Base-by-base conservation (phyloP, 1,140 invertebrate genomes). In the Caenorhabditis remanei region DNA sequence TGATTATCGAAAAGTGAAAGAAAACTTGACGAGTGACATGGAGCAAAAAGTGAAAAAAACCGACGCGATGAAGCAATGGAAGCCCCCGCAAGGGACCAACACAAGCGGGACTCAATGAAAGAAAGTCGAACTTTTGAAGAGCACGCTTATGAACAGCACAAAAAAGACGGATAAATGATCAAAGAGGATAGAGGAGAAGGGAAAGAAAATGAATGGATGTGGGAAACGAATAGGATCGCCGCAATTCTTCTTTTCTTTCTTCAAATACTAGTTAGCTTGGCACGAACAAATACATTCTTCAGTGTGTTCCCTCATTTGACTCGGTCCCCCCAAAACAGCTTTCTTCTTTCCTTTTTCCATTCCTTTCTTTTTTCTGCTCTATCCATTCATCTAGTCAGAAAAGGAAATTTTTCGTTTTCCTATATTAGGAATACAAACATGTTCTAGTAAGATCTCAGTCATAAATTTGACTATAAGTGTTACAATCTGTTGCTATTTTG, bases 11-110 rank as follows among this genome's bases (percentile, higher is more conserved):
- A 79, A 50, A 7, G 46, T 79, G 21, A 53, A 43, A 9, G 46
- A 79, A 79, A 79, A 53, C 71, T 79, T 79, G 71, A 79, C 46
- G 13, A 79, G 46, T 79, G 71, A 79, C 71, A 79, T n/a, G 46
- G 19, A 71, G 24, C 6, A 46, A 40, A 71, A 71, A 71, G 41
- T 46, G 65, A 9, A 24, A 46, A 50, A 79, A 79, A 79, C 40
- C n/a, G 71, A 79, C 71, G 46, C 61, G 61, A 9, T 9, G 24
- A 58, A 58, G 55, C 55, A n/a, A 53, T 53, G 56, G 24, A 43
- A 53, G n/a, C 46, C 21, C 21, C 71, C 71, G 71, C 71, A 50
- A 79, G 71, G 71, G 71, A 79, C 71, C 71, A 53, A n/a, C n/a
- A n/a, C 16, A n/a, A 58, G 61, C 13, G 55, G 3, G 65, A 32